Base-by-base conservation (phyloP, 2,888 invertebrate genomes). In the Euclidia mi region DNA sequence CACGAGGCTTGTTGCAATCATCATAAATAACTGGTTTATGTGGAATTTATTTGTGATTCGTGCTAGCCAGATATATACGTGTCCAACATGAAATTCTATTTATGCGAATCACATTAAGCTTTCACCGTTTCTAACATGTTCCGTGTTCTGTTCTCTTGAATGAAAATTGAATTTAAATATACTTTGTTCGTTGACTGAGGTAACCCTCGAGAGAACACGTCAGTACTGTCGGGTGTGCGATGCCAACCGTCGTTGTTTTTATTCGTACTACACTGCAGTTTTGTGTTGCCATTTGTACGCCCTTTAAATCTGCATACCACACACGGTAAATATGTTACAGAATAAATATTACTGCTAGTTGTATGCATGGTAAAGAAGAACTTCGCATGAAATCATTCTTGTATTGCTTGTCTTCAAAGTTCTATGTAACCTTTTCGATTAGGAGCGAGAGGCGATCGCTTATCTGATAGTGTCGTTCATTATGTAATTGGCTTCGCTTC, bases 61-160 rank as follows among this genome's bases (percentile, higher is more conserved):
- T 64, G 70, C 68, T 61, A 69, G 66, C 62, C 68, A 61, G 60
- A 65, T 65, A 71, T 65, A 71, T 76, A 77, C 76, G 78, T 78
- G 78, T 81, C 76, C 73, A 76, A 76, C 68, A 78, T 85, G 85
- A 85, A 88, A 86, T 88, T 86, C 85, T 87, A 83, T 90, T 89
- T 88, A 83, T 83, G 84, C 84, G 84, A 82, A 87, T 86, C 82
- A 83, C 85, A 88, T 85, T 79, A 78, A 79, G 82, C 84, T 87
- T 84, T 85, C 84, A 82, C 85, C 82, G 79, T 75, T 77, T 78
- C 72, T 69, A 78, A 79, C 79, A 78, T 79, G 81, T 82, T 78
- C 78, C 76, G 80, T 73, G 71, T 81, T 78, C 73, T 67, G 76
- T 78, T 78, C 73, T 67, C 75, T 78, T 79, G 78, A 81, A 80